These are phyloP conservation scores for Pithecia hirsuta DNA, from an alignment of 2,797 vertebrate species.

Conservation along the genomic window DNA sequence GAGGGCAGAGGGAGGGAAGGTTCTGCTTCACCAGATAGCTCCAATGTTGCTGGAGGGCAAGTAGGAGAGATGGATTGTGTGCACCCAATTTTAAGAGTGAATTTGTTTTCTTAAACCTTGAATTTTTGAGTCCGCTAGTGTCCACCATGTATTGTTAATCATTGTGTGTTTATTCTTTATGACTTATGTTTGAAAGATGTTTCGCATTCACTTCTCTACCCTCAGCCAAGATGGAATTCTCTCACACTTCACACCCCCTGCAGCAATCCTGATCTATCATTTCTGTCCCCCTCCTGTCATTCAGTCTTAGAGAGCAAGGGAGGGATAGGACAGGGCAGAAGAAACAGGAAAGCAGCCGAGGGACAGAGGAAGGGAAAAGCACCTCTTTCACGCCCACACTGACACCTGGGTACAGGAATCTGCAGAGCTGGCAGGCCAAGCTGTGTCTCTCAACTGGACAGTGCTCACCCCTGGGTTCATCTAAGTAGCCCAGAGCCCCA, in stretches of 20 bases:
- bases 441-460: neutral
- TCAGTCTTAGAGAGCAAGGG: neutral
- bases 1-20: rapidly evolving
- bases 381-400: neutral
- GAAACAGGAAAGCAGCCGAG: neutral
- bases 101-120: neutral
- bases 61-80: neutral
- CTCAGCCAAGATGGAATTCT: neutral
- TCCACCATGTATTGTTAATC: neutral
- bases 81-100: neutral
- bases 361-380: neutral
- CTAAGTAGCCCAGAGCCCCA: neutral
- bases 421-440: neutral
- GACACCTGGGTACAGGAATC: neutral
- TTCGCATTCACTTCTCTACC: neutral
- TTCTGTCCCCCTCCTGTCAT: neutral
- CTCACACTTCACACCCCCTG: neutral
- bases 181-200: neutral
- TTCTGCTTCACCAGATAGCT: too few species aligned
- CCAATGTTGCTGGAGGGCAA: neutral
- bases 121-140: neutral
- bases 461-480: neutral
- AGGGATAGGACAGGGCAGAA: neutral
- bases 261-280: neutral
- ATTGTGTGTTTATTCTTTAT: neutral